Base-by-base conservation (phyloP, 1,140 invertebrate genomes). In the Magallana ariakensis region DNA sequence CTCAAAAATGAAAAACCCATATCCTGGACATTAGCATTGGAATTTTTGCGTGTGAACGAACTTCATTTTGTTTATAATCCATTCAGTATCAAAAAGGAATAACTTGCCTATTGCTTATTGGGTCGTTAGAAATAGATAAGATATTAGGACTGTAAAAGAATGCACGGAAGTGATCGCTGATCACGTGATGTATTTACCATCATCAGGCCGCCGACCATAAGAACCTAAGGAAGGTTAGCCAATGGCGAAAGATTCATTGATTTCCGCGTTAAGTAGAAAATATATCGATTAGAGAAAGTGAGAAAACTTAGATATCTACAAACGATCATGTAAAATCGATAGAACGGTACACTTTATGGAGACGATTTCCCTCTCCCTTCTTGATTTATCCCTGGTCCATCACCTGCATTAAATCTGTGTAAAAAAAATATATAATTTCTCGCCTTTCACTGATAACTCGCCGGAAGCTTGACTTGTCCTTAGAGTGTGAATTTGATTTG, bases 401-500 rank as follows among this genome's bases (percentile, higher is more conserved):
- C 8, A 75, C 19, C 22, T 33, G 3, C 22, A 22, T 9, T 70
- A 26, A 75, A 75, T 33, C 19, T 75, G 9, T 75, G 19, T 75
- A 22, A 26, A 75, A n/a, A 26, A 22, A 26, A 19, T 26, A 26
- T 26, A 33, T 75, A 1, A 22, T 11, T 33, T 19, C 8, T 26
- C 19, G 66, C 33, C 66, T 22, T 19, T 75, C 66, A 75, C 33
- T 13, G 22, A 75, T 26, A 66, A 19, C 16, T 66, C 66, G 33
- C 66, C 11, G 66, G 66, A 75, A 75, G 66, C 33, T 19, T 4
- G 66, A 22, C 19, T 22, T 70, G 19, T 19, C 62, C 19, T 70
- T 26, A 70, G 62, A 70, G 22, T n/a, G 62, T 70, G 62, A 70
- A 70, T 70, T 70, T 70, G 19, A 70, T 70, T 70, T 75, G 66